Evolutionary conservation across 1,140 invertebrate genomes (phyloP), one percentile per base, ranked within the genome.

Genomic region (Drosophila arawakana): DNA sequence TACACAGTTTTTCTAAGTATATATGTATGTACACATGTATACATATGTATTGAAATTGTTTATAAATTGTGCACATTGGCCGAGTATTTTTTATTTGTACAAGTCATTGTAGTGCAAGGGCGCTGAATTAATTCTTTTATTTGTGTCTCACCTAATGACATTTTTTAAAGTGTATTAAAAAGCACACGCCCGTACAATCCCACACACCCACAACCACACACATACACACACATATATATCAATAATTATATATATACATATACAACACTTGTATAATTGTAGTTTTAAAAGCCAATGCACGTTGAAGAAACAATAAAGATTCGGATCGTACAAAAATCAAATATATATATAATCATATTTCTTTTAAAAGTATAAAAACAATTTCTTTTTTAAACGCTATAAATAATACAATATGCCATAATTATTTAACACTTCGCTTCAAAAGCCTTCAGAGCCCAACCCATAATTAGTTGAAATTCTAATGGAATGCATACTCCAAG

Each of bases 221-320:
- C 47, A 46, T 9, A 50, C 7, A 68, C 52, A 63, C 50, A 61
- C 50, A 70, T 39, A 72, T 67, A 74, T 75, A 74, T 67, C 55
- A 15, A 82, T 72, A 71, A 46, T 55, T 73, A 73, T 77, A 77
- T 79, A 80, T 46, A 73, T 52, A 73, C 47, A 61, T 37, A 65
- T 46, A 67, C 57, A 76, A 63, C 47, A 66, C 55, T 67, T 54
- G 78, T 81, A 76, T 86, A 76, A 73, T 52, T 76, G 50, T 86
- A 86, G 83, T 59, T 75, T 46, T 67, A 66, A 88, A 86, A 63
- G 68, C 69, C 72, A 82, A 71, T 72, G 78, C 62, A 88, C 84
- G 83, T 88, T 88, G 83, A 88, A 63, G 83, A 88, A 88, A 88
- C 83, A 88, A 88, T 88, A 88, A 88, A 88, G 80, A 88, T 88